phyloP scores from a whole-genome alignment of 2,888 invertebrate species.

The Lissonota sp. region DNA sequence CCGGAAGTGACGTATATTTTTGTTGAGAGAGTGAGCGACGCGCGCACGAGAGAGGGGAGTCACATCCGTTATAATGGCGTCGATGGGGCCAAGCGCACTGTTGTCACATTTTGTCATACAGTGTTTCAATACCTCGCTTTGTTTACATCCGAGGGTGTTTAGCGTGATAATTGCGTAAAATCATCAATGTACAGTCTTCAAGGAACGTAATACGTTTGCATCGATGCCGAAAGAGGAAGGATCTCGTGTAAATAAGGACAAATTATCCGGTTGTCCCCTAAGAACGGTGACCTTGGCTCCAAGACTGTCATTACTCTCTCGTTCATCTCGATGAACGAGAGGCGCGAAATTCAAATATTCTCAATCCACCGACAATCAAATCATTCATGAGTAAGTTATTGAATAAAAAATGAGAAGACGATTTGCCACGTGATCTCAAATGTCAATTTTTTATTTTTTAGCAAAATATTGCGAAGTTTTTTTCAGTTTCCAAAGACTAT shows the following conservation, averaged over 20 bases:
- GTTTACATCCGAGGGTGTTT: constrained; percentile 77
- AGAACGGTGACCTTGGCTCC: constrained; percentile 81
- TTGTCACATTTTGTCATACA: constrained; percentile 83
- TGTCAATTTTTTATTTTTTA: too few species aligned
- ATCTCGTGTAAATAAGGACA: constrained; percentile 55
- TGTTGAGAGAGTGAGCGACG: neutral
- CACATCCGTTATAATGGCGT: constrained; percentile 82
- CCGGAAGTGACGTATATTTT: constrained; percentile 15
- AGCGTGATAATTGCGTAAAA: constrained; percentile 58
- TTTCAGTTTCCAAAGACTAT: too few species aligned
- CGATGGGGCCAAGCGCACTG: constrained; percentile 80
- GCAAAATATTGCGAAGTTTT: too few species aligned
- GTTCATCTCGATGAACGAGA: constrained; percentile 40
- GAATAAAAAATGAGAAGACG: too few species aligned
- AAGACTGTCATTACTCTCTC: constrained; percentile 75
- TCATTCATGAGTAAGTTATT: neutral
- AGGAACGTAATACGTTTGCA: constrained; percentile 17
- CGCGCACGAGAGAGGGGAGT: constrained; percentile 57
- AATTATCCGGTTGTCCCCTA: constrained; percentile 72
- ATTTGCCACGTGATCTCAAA: too few species aligned
- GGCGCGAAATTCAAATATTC: constrained; percentile 75
- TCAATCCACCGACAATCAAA: neutral
- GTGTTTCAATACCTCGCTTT: constrained; percentile 83
- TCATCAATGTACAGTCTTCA: constrained; percentile 18
- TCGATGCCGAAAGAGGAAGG: constrained; percentile 26